A percentile compares a stretch with the other conserved stretches of the same genome.
These are phyloP conservation scores for Dendrolimus pini DNA, from an alignment of 2,888 invertebrate species.

Conservation along the genomic window DNA sequence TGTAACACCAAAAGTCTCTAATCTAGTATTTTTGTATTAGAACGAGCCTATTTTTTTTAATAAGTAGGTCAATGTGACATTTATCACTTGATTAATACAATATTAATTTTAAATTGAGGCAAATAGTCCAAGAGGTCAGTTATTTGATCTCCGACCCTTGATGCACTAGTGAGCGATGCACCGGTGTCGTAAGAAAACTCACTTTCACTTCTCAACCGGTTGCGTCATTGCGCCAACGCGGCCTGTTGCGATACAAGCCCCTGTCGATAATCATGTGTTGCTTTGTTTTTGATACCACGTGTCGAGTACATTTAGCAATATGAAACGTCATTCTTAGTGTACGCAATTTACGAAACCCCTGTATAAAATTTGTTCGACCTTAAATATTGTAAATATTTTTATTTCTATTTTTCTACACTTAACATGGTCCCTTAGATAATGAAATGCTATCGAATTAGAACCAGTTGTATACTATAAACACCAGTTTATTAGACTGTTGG, in stretches of 20 bases:
- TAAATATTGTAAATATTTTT: too few relatives aligned
- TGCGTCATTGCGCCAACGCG: slow-evolving; percentile 35
- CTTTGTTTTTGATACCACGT: slow-evolving; percentile 21
- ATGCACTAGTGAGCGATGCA: slow-evolving; percentile 61
- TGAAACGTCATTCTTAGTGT: too few relatives aligned
- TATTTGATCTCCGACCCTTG: slow-evolving; percentile 34
- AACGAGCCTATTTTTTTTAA: not conserved
- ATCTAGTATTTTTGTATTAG: too few relatives aligned
- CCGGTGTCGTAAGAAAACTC: slow-evolving; percentile 53
- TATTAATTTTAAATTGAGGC: not conserved
- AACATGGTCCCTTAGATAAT: too few relatives aligned
- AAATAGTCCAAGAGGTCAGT: slow-evolving; percentile 19
- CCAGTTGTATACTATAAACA: too few relatives aligned
- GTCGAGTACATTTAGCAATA: not conserved
- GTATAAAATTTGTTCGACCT: too few relatives aligned
- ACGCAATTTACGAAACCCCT: too few relatives aligned
- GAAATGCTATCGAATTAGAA: too few relatives aligned
- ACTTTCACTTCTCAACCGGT: slow-evolving; percentile 59
- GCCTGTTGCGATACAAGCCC: slow-evolving; percentile 35
- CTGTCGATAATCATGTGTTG: slow-evolving; percentile 34
- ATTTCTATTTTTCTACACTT: too few relatives aligned
- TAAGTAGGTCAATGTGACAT: not conserved
- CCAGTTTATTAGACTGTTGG: too few relatives aligned
- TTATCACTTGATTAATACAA: not conserved
- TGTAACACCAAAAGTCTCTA: too few relatives aligned